Evolutionary conservation across 2,888 invertebrate species (phyloP), one percentile per base, ranked within the genome.

Genomic region (Julus scandinavius): DNA sequence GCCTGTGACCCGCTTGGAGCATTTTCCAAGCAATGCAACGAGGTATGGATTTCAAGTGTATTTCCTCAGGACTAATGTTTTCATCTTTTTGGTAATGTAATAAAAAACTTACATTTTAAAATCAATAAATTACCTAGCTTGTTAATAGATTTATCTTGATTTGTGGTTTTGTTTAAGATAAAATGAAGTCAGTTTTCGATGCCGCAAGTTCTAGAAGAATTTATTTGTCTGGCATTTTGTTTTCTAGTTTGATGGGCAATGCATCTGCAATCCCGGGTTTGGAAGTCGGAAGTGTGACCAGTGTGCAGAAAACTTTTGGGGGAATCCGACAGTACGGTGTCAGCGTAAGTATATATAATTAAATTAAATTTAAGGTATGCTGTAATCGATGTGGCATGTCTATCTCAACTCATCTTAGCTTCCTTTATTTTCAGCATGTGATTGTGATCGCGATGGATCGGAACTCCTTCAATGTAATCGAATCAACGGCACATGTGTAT

Each of bases 271-370:
- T 92, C 94, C 94, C 86, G 98, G 98, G 0, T 97, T 99, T 92
- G 99, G 99, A 85, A 99, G 99, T 6, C 94, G 97, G 63, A 96
- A 96, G 90, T 99, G 99, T 92, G 96, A 98, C 92, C 97, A 99
- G 92, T 99, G 99, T 92, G 96, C 97, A 93, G 95, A 96, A 90
- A 95, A 96, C 92, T 96, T 95, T 93, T 99, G 97, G 96, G 99
- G 99, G 89, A 95, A 98, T 94, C 99, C 99, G 15, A 96, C 96
- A 63, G 93, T 95, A 49, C 95, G 97, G 92, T 98, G 98, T 91
- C 94, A 94, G 91, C 93, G 95, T 95, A 92, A 93, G 93, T 92
- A 9, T 17, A 38, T 29, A 29, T 29, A 29, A 29, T 29, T 29
- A 1, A 29, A 29, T 29, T 29, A 2, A 9, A 29, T 7, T 29